Evolutionary conservation across 1,140 invertebrate species (phyloP).

Genomic region (Heliconius himera): DNA sequence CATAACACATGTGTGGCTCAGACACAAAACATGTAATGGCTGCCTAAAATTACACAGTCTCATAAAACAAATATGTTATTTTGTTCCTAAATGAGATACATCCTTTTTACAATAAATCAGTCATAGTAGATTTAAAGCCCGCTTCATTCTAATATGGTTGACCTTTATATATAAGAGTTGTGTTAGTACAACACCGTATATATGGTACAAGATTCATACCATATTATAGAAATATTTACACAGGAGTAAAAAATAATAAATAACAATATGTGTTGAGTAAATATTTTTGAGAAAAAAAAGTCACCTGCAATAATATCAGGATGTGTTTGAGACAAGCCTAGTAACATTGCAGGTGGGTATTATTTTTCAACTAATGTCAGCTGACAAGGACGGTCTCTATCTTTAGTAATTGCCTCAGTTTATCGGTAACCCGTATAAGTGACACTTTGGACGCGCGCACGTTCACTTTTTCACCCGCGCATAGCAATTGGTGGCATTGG

Average conservation of each 20-base stretch:
- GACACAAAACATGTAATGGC: slow-evolving; percentile 60
- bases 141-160: slow-evolving; percentile 15
- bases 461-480: slow-evolving; percentile 89
- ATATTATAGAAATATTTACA: neutral
- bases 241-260: neutral
- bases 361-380: slow-evolving; percentile 62
- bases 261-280: neutral
- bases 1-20: slow-evolving; percentile 38
- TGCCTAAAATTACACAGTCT: slow-evolving; percentile 75
- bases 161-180: slow-evolving; percentile 6
- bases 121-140: slow-evolving; percentile 60
- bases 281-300: neutral
- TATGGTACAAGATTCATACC: neutral
- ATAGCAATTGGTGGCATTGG: slow-evolving; percentile 88
- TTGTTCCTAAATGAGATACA: slow-evolving; percentile 76
- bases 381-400: slow-evolving; percentile 85
- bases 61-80: slow-evolving; percentile 68
- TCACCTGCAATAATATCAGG: neutral
- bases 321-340: neutral
- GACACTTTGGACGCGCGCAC: slow-evolving; percentile 89
- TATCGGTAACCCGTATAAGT: slow-evolving; percentile 91
- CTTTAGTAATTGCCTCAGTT: slow-evolving; percentile 86
- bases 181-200: neutral
- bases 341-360: neutral
- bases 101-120: slow-evolving; percentile 68